These are phyloP conservation scores for Mustelus asterias DNA, from an alignment of 2,113 vertebrate species.

Conservation along the genomic window DNA sequence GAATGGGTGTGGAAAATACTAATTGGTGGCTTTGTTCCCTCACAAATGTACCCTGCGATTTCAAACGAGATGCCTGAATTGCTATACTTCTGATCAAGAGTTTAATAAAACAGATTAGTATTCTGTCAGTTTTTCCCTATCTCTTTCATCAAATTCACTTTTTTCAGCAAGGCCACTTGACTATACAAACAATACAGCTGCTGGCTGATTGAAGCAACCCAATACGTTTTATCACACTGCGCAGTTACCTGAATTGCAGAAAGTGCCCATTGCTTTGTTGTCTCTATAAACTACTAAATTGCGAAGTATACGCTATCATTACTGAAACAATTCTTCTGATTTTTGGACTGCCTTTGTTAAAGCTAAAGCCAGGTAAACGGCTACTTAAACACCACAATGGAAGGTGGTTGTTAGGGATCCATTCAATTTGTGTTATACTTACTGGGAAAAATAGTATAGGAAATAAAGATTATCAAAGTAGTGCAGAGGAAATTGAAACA, in stretches of 20 bases:
- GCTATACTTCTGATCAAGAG: constrained; percentile 57
- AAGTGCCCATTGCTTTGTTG: neutral
- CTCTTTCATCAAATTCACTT: constrained; percentile 38
- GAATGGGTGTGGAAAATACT: constrained; percentile 74
- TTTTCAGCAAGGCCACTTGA: constrained; percentile 49
- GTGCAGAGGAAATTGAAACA: neutral
- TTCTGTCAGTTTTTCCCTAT: constrained; percentile 52
- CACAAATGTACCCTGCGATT: constrained; percentile 66
- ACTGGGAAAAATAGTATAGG: neutral
- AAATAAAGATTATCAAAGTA: neutral
- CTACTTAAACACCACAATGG: neutral
- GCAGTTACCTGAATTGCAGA: constrained; percentile 31
- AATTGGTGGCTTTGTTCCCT: constrained; percentile 70
- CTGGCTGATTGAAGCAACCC: constrained; percentile 43
- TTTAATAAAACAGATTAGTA: constrained; percentile 58
- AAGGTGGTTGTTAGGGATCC: neutral
- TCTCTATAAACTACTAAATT: neutral
- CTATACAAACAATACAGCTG: constrained; percentile 50
- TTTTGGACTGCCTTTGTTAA: neutral
- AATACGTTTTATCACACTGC: constrained; percentile 37
- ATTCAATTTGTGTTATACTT: neutral
- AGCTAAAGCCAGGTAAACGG: neutral
- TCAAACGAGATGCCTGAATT: constrained; percentile 62
- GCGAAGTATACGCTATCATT: neutral
- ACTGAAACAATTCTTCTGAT: neutral